These are phyloP conservation scores for Lethenteron reissneri DNA, from an alignment of 2,113 vertebrate species.

Conservation along the genomic window DNA sequence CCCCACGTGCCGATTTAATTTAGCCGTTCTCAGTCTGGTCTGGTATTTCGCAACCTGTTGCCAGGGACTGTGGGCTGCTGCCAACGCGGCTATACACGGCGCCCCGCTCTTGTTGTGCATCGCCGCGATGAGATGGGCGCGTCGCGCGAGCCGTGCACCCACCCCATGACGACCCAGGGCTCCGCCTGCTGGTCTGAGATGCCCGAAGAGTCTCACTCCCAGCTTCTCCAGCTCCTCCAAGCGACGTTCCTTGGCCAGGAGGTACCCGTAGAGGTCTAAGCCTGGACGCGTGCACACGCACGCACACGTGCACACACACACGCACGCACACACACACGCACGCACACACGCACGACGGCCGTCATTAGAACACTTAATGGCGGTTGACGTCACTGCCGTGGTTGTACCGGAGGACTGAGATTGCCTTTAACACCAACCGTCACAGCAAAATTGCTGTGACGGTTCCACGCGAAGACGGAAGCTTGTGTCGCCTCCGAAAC, in stretches of 20 bases:
- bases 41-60: too few relatives aligned
- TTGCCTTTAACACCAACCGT: neutral
- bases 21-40: too few relatives aligned
- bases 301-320: neutral
- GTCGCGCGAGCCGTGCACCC: constrained; percentile 10
- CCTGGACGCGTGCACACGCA: constrained; percentile 23
- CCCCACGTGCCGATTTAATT: too few relatives aligned
- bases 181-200: constrained; percentile 95
- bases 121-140: too few relatives aligned
- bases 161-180: constrained; percentile 96
- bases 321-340: neutral
- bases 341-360: neutral
- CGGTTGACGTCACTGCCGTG: neutral
- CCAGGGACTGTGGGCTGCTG: too few relatives aligned
- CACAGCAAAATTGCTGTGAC: neutral
- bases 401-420: neutral
- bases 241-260: constrained; percentile 73
- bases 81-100: too few relatives aligned
- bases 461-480: neutral
- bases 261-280: constrained; percentile 93
- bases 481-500: too few relatives aligned
- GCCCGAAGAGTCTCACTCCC: constrained; percentile 82
- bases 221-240: constrained; percentile 91
- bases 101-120: too few relatives aligned
- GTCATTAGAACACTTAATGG: neutral